These are phyloP conservation scores for Emydoidea blandingii DNA, from an alignment of 2,797 vertebrate genomes.

Conservation along the genomic window DNA sequence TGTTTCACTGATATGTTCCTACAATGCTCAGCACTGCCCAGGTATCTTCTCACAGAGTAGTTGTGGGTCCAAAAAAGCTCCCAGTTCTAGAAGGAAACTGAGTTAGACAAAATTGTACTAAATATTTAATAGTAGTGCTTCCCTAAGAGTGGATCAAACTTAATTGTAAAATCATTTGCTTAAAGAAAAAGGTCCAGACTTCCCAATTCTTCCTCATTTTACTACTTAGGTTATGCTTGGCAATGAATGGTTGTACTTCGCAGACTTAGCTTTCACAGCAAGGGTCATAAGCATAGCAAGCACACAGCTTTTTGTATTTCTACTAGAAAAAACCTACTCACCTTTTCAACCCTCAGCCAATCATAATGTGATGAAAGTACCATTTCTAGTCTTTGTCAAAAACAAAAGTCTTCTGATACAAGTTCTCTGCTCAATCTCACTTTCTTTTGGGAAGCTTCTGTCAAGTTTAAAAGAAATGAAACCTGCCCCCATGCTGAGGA, in stretches of 20 bases:
- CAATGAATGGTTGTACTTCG: background rate
- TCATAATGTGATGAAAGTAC: slow-evolving; percentile 11
- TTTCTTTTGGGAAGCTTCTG: slow-evolving; percentile 29
- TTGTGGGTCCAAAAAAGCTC: background rate
- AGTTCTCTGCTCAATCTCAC: background rate
- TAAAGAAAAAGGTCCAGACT: background rate
- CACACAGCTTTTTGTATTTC: slow-evolving; percentile 16
- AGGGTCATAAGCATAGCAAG: background rate
- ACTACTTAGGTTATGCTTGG: background rate
- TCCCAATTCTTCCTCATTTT: slow-evolving; percentile 23
- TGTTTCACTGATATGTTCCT: background rate
- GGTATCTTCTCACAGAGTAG: background rate
- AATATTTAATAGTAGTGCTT: background rate
- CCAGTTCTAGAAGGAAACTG: background rate
- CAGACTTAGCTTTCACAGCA: slow-evolving; percentile 49
- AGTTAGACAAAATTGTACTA: background rate
- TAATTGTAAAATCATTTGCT: slow-evolving; percentile 10
- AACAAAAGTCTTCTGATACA: slow-evolving; percentile 15
- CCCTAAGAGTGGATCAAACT: background rate
- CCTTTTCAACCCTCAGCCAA: slow-evolving; percentile 22
- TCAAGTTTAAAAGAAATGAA: slow-evolving; percentile 32
- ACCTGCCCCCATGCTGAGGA: background rate
- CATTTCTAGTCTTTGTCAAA: slow-evolving; percentile 14
- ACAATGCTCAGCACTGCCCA: background rate
- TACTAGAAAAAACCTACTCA: background rate